These are phyloP conservation scores for Diarsia mendica DNA, from an alignment of 2,888 invertebrate genomes.

Conservation along the genomic window DNA sequence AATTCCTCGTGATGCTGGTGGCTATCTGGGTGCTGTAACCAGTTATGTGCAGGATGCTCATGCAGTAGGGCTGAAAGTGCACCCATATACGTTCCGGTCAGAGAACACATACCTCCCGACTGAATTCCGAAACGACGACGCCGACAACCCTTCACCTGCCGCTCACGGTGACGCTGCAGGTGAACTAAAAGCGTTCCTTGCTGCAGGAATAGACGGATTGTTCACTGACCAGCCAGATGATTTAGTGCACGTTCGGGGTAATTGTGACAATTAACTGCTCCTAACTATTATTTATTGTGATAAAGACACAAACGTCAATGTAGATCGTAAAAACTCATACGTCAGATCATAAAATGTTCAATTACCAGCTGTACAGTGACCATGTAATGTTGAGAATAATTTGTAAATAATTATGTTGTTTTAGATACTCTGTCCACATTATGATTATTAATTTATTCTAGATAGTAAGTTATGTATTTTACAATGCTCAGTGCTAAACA, in stretches of 20 bases:
- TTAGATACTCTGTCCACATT: background rate
- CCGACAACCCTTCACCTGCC: conserved; percentile 68
- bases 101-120: conserved; percentile 82
- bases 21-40: conserved; percentile 77
- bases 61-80: conserved; percentile 82
- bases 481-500: conserved; percentile 4
- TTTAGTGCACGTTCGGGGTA: conserved; percentile 74
- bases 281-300: conserved; percentile 16
- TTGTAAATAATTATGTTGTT: conserved; percentile 1
- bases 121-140: conserved; percentile 77
- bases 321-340: conserved; percentile 26
- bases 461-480: background rate
- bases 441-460: conserved; percentile 38
- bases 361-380: conserved; percentile 7
- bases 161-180: conserved; percentile 79
- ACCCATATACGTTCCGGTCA: conserved; percentile 85
- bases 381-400: background rate
- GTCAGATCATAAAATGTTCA: conserved; percentile 32
- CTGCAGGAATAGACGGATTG: conserved; percentile 83
- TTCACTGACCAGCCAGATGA: conserved; percentile 86
- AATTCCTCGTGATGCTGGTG: conserved; percentile 78
- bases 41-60: conserved; percentile 82
- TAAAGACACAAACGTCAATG: conserved; percentile 30
- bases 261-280: conserved; percentile 63
- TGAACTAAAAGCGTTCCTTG: conserved; percentile 79